Conservation (phyloP, 2,888 invertebrate genomes). For the Diloba caeruleocephala region DNA sequence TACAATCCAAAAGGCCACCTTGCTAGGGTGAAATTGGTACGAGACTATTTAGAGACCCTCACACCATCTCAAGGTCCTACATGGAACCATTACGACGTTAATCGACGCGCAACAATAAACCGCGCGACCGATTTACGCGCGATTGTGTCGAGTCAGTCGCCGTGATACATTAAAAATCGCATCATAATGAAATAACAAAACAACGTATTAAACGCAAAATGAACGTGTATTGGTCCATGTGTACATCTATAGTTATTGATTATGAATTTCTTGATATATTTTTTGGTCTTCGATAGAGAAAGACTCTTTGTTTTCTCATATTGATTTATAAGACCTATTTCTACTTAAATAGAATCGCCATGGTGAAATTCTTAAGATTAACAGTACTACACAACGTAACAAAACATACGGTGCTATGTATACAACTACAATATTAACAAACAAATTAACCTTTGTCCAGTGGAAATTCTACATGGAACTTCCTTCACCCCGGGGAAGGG, state of each 20-base stretch:
- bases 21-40: slow-evolving; percentile 37
- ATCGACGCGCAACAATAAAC: slow-evolving; percentile 64
- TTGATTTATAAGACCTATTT: too few species aligned
- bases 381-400: too few species aligned
- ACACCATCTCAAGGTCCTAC: slow-evolving; percentile 42
- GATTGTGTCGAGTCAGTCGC: slow-evolving; percentile 65
- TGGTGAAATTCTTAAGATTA: too few species aligned
- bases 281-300: not conserved
- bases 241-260: slow-evolving; percentile 42
- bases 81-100: slow-evolving; percentile 48
- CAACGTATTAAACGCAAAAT: slow-evolving; percentile 54
- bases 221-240: slow-evolving; percentile 43
- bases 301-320: not conserved
- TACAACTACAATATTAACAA: too few species aligned
- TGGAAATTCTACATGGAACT: too few species aligned
- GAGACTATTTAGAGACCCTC: slow-evolving; percentile 42
- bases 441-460: too few species aligned
- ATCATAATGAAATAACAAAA: slow-evolving; percentile 53
- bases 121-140: slow-evolving; percentile 65
- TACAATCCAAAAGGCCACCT: slow-evolving; percentile 18
- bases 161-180: slow-evolving; percentile 52
- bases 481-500: too few species aligned
- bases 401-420: too few species aligned
- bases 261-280: not conserved
- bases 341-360: too few species aligned